phyloP scores from a whole-genome alignment of 2,888 invertebrate species.

The Nasonovia ribisnigri region DNA sequence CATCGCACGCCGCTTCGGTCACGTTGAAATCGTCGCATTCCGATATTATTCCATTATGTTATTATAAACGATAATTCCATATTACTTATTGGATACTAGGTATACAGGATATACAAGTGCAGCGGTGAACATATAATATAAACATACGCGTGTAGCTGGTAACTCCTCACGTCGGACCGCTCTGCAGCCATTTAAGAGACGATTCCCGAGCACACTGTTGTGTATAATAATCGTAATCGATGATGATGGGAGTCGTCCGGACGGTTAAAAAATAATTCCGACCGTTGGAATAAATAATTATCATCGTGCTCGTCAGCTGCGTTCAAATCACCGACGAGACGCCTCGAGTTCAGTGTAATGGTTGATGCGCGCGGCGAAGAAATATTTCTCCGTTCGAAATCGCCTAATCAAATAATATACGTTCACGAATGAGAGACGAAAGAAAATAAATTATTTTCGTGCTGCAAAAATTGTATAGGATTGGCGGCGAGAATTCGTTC shows the following conservation, averaged over 20 bases:
- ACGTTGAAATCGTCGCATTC: constrained; percentile 50
- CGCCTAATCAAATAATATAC: not conserved
- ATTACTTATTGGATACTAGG: not conserved
- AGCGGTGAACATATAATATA: not conserved
- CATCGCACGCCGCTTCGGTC: not conserved
- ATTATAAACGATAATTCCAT: not conserved
- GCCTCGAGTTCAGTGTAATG: not conserved
- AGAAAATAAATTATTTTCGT: not conserved
- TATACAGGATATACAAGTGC: not conserved
- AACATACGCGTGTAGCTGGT: not conserved
- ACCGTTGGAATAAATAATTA: not conserved
- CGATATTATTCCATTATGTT: constrained; percentile 7
- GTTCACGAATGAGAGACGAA: not conserved
- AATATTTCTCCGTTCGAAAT: not conserved
- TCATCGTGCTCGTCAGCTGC: not conserved
- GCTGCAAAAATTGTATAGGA: not conserved
- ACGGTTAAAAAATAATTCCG: not conserved
- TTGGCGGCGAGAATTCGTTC: not conserved
- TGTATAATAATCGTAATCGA: not conserved
- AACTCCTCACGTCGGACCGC: not conserved
- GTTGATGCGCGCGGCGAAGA: not conserved
- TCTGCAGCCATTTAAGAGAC: not conserved
- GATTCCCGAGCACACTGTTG: not conserved
- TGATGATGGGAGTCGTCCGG: not conserved
- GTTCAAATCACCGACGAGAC: not conserved